phyloP scores from a whole-genome alignment of 2,113 vertebrate species.

The Salvelinus fontinalis region DNA sequence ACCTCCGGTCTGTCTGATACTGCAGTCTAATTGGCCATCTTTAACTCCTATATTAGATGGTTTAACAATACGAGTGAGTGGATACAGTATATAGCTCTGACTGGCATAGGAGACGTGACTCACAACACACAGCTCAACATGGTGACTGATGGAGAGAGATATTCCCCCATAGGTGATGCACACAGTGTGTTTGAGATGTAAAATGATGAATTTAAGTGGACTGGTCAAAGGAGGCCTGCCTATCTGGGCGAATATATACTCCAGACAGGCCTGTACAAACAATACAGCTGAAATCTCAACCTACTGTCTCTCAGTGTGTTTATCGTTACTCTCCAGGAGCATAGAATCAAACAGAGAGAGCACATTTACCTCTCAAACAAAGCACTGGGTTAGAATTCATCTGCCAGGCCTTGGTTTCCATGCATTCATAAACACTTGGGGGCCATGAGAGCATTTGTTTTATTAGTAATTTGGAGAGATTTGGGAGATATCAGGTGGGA shows the following conservation, averaged over 20 bases:
- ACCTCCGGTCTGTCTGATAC: conserved; percentile 33
- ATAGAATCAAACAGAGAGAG: conserved; percentile 33
- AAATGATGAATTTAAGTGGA: background rate
- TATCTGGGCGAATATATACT: conserved; percentile 26
- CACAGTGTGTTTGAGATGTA: conserved; percentile 14
- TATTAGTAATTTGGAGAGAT: background rate
- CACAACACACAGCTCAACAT: conserved; percentile 11
- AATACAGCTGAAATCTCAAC: conserved; percentile 11
- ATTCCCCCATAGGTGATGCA: background rate
- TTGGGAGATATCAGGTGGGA: background rate
- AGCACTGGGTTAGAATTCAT: conserved; percentile 9
- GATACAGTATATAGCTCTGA: conserved; percentile 23
- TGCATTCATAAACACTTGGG: background rate
- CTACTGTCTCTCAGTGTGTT: conserved; percentile 21
- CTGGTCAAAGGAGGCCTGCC: background rate
- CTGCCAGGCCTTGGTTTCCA: background rate
- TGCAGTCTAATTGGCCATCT: conserved; percentile 62
- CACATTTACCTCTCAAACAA: conserved; percentile 43
- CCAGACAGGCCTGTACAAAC: conserved; percentile 30
- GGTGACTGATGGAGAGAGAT: background rate
- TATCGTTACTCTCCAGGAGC: conserved; percentile 27
- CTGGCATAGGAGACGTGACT: background rate
- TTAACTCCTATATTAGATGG: conserved; percentile 59
- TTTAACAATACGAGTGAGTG: conserved; percentile 54
- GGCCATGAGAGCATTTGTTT: background rate